phyloP scores from a whole-genome alignment of 2,888 invertebrate genomes.

The Hipparchia sbordonii region DNA sequence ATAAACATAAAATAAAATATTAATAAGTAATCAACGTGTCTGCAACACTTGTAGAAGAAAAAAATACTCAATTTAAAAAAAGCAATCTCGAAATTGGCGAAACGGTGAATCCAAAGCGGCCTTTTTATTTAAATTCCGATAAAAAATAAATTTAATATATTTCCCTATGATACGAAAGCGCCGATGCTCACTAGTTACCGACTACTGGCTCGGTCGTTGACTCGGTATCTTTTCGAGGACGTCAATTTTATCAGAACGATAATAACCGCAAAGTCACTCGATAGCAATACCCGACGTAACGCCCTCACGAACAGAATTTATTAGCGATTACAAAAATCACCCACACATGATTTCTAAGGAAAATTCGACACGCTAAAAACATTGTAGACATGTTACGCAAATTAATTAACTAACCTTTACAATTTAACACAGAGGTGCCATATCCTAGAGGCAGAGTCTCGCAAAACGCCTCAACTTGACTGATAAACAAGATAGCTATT shows the following conservation, averaged over 20 bases:
- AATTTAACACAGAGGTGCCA: not conserved
- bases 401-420: constrained; percentile 11
- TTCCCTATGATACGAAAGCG: constrained; percentile 24
- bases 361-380: not conserved
- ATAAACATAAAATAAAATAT: too few species aligned
- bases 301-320: not conserved
- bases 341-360: constrained; percentile 5
- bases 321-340: constrained; percentile 20
- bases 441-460: too few species aligned
- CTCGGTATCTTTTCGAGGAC: constrained; percentile 44
- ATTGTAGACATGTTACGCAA: constrained; percentile 14
- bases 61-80: constrained; percentile 1
- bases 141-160: constrained; percentile 32
- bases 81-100: constrained; percentile 16
- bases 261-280: constrained; percentile 42
- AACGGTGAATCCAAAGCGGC: constrained; percentile 17
- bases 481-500: too few species aligned
- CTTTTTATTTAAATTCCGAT: constrained; percentile 39
- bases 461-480: too few species aligned
- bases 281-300: constrained; percentile 36
- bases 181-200: constrained; percentile 40
- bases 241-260: constrained; percentile 41
- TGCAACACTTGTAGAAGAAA: not conserved
- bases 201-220: constrained; percentile 48
- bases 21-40: not conserved